A percentile compares a stretch with the other conserved stretches of the same genome.
Conservation (phyloP, 2,888 invertebrate species). For the Meliscaeva auricollis region DNA sequence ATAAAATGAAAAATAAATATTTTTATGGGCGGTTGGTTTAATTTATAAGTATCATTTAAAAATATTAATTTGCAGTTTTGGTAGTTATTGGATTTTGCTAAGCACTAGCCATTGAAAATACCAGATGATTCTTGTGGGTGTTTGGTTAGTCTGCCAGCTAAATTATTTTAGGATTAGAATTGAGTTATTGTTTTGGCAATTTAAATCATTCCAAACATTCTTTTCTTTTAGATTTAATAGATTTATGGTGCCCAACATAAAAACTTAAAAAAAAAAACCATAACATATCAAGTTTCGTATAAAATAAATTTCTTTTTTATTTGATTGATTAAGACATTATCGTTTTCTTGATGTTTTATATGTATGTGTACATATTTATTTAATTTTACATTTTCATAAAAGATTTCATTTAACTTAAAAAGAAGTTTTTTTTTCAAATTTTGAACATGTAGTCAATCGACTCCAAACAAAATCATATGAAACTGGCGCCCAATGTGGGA, state of each 20-base stretch:
- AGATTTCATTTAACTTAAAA: too few relatives aligned
- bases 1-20: slow-evolving; percentile 56
- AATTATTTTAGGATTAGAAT: background rate
- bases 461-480: too few relatives aligned
- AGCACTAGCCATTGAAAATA: background rate
- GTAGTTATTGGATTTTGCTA: background rate
- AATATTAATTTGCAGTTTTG: background rate
- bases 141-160: background rate
- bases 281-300: too few relatives aligned
- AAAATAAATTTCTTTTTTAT: too few relatives aligned
- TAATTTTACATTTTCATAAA: too few relatives aligned
- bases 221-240: background rate
- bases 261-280: too few relatives aligned
- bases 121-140: background rate
- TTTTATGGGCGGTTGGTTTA: slow-evolving; percentile 42
- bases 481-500: slow-evolving; percentile 3
- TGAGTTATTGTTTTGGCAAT: background rate
- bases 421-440: too few relatives aligned
- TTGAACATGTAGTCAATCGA: too few relatives aligned
- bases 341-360: too few relatives aligned
- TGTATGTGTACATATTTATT: too few relatives aligned
- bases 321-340: too few relatives aligned
- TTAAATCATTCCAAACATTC: background rate
- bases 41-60: slow-evolving; percentile 39
- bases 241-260: background rate